phyloP scores from a whole-genome alignment of 1,140 invertebrate genomes.

The Zaprionus nigranus region DNA sequence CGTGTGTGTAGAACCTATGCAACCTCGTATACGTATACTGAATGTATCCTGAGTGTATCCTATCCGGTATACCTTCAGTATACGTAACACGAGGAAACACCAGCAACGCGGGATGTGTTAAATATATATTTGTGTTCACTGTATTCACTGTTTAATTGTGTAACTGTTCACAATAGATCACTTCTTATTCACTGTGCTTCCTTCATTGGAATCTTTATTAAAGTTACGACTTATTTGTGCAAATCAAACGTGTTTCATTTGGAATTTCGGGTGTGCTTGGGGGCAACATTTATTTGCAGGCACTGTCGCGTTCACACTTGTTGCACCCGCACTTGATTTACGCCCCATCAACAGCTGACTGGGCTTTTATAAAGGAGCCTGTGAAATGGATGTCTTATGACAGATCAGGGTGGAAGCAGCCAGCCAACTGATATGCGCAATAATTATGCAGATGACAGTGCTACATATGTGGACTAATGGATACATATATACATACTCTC shows the following conservation, averaged over 20 bases:
- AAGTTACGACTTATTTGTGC: background rate
- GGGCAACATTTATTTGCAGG: background rate
- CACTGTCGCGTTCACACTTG: constrained; percentile 3
- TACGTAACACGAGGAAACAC: constrained; percentile 99
- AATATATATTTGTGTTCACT: background rate
- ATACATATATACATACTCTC: too few species aligned
- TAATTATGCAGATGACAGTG: background rate
- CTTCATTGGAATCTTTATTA: background rate
- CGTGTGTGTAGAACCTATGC: constrained; percentile 85
- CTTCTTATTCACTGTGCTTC: background rate
- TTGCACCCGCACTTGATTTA: constrained; percentile 7
- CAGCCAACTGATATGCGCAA: background rate
- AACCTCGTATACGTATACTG: constrained; percentile 99
- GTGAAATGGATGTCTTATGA: background rate
- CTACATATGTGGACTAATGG: background rate
- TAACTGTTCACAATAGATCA: constrained; percentile 2
- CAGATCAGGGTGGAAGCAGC: background rate
- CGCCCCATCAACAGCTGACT: background rate
- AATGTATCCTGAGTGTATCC: constrained; percentile 99
- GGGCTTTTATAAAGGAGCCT: background rate
- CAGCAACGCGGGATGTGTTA: constrained; percentile 86
- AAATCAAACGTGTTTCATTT: background rate
- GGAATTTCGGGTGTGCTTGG: background rate
- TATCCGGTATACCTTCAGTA: constrained; percentile 99
- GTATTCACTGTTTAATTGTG: background rate